Evolutionary conservation across 2,888 invertebrate species (phyloP).

Genomic region (Pegoplata infirma): DNA sequence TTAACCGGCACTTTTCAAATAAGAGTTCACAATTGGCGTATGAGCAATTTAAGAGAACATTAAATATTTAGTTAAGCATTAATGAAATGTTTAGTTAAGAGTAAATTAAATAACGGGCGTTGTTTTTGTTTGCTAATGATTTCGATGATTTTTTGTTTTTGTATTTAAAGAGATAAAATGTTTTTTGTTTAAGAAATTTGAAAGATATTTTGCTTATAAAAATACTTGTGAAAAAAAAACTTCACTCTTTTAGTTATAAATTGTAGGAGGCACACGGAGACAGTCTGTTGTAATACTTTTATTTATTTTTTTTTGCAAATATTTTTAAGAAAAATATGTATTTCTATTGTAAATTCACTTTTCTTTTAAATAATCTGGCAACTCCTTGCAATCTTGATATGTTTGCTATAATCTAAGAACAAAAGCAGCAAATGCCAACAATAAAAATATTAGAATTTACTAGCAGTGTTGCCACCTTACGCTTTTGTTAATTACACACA

Average conservation of each 20-base stretch:
- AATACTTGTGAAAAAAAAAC: neutral
- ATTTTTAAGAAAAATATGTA: slow-evolving; percentile 7
- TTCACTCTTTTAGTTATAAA: slow-evolving; percentile 17
- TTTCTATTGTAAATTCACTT: neutral
- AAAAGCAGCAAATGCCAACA: slow-evolving; percentile 38
- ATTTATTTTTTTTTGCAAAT: neutral
- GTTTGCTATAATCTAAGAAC: slow-evolving; percentile 16
- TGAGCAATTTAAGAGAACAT: slow-evolving; percentile 40
- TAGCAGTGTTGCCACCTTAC: slow-evolving; percentile 46
- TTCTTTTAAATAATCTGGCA: slow-evolving; percentile 1
- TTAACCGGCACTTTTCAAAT: slow-evolving; percentile 49
- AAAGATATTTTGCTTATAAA: slow-evolving; percentile 1
- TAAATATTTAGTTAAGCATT: no score
- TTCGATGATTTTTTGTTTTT: slow-evolving; percentile 21
- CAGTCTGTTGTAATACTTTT: slow-evolving; percentile 25
- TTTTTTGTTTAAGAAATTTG: no score
- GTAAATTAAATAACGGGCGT: slow-evolving; percentile 49
- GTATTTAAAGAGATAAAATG: no score
- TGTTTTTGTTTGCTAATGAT: slow-evolving; percentile 54
- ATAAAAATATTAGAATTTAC: slow-evolving; percentile 13
- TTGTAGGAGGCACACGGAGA: slow-evolving; percentile 42
- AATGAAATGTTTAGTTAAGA: no score
- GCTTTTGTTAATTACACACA: no score
- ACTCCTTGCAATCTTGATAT: slow-evolving; percentile 24
- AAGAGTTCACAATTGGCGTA: neutral